These are phyloP conservation scores for Cephus nigrinus DNA, from an alignment of 2,888 invertebrate genomes.

Conservation along the genomic window DNA sequence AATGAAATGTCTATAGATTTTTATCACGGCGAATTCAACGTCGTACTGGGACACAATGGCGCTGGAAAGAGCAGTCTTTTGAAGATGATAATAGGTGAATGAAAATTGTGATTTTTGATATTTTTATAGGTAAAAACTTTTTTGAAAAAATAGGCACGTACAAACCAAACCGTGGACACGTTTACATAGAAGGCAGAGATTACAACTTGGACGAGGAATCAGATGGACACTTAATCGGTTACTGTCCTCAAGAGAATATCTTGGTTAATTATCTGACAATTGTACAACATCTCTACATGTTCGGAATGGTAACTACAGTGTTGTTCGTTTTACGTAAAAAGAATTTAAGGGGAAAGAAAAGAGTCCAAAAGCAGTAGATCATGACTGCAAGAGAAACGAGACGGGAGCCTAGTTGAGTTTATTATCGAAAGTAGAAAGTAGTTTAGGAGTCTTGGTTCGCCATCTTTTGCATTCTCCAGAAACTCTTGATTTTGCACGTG, in stretches of 20 bases:
- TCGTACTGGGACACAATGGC: constrained; percentile 38
- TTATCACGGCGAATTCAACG: constrained; percentile 34
- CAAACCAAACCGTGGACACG: constrained; percentile 28
- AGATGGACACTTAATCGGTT: constrained; percentile 24
- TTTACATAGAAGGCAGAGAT: constrained; percentile 33
- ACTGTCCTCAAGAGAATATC: constrained; percentile 39
- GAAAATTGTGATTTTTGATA: not conserved
- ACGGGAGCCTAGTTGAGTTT: not conserved
- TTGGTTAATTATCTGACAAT: constrained; percentile 34
- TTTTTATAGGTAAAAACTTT: not conserved
- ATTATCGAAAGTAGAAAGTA: constrained; percentile 4
- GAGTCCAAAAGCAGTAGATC: not conserved
- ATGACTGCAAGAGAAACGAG: not conserved
- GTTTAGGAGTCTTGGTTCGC: not conserved
- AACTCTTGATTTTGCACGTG: not conserved
- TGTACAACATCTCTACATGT: constrained; percentile 32
- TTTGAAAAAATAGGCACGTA: constrained; percentile 29
- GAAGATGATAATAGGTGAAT: constrained; percentile 34
- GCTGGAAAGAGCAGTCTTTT: constrained; percentile 38
- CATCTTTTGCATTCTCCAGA: not conserved
- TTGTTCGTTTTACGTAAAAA: not conserved
- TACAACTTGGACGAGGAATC: constrained; percentile 14
- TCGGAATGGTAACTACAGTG: constrained; percentile 33
- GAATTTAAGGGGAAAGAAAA: not conserved
- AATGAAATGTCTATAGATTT: constrained; percentile 37